phyloP scores from a whole-genome alignment of 37 sponge, comb jelly and placozoan genomes.

The Aphrocallistes beatrix region DNA sequence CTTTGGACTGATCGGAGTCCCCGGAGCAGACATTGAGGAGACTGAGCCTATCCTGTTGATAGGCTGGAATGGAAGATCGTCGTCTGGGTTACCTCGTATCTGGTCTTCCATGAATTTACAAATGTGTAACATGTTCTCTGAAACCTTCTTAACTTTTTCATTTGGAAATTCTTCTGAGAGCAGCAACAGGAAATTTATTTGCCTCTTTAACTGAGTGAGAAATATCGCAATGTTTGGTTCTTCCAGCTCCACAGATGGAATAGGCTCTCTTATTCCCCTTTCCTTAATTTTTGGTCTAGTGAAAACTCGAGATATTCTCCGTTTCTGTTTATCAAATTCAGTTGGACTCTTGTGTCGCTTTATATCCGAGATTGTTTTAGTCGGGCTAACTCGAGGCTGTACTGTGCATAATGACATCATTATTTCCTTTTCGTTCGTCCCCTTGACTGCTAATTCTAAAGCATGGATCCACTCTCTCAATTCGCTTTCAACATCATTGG shows the following conservation, averaged over 20 bases:
- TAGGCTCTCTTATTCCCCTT: neutral
- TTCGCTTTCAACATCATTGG: neutral
- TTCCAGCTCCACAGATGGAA: neutral
- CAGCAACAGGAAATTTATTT: neutral
- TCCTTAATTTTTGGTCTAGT: neutral
- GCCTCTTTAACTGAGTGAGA: neutral
- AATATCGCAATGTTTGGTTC: neutral
- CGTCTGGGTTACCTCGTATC: neutral
- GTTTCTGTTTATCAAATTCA: neutral
- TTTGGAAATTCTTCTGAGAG: neutral
- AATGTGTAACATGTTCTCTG: neutral
- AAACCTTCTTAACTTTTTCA: neutral
- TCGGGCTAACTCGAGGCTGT: neutral
- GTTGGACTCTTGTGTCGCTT: neutral
- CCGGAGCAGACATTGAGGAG: neutral
- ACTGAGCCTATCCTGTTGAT: neutral
- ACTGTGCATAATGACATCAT: neutral
- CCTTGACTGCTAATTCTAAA: neutral
- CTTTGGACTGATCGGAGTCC: neutral
- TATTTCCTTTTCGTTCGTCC: conserved; percentile 12
- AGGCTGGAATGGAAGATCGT: neutral
- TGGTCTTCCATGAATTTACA: conserved; percentile 11
- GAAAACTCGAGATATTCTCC: neutral
- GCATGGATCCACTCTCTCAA: neutral
- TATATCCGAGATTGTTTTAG: neutral